Conservation (phyloP, 1,140 invertebrate genomes). For the Neodiprion fabricii region DNA sequence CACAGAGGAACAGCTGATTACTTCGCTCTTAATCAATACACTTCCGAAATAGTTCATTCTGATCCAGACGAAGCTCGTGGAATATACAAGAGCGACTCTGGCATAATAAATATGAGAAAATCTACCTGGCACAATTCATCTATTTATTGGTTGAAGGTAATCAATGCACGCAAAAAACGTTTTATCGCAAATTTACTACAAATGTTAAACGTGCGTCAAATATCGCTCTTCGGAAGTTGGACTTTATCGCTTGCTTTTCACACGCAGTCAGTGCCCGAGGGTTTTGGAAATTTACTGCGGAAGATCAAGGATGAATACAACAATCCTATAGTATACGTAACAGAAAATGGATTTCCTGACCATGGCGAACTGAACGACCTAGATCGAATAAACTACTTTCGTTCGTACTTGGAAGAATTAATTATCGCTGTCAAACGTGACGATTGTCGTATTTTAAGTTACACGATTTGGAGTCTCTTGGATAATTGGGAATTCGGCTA, state of each 20-base stretch:
- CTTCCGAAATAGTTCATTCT: neutral
- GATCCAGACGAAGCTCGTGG: neutral
- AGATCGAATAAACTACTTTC: neutral
- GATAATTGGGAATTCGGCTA: neutral
- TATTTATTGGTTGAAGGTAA: neutral
- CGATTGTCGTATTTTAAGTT: neutral
- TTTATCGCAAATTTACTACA: neutral
- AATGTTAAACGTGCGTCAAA: too few species aligned
- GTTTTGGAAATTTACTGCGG: neutral
- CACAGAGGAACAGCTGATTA: neutral
- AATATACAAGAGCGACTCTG: neutral
- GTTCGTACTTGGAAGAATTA: neutral
- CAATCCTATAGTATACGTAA: neutral
- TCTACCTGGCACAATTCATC: neutral
- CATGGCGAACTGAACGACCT: neutral
- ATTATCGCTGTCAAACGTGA: neutral
- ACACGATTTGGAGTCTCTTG: slow-evolving; percentile 3
- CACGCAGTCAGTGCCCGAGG: neutral
- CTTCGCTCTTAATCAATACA: neutral
- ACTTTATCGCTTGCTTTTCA: too few species aligned
- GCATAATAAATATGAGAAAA: neutral
- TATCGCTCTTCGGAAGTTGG: neutral
- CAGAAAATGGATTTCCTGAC: neutral
- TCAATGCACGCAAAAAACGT: neutral
- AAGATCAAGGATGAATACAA: neutral